These are phyloP conservation scores for Neomorphus geoffroyi DNA, from an alignment of 2,797 vertebrate genomes.

Conservation along the genomic window DNA sequence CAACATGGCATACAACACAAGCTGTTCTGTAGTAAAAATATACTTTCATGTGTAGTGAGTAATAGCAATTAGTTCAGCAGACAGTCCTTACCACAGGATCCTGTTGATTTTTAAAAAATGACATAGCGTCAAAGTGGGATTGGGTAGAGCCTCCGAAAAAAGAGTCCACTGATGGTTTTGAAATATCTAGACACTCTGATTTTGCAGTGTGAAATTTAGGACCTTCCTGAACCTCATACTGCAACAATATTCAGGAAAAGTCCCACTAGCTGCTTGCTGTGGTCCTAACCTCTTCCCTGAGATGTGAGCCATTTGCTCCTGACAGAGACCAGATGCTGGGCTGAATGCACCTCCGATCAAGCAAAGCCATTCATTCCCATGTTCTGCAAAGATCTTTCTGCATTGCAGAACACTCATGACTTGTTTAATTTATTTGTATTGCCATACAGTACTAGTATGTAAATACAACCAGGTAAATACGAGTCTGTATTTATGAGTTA, in stretches of 20 bases:
- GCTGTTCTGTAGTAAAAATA: not conserved
- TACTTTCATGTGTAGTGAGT: not conserved
- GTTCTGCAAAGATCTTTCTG: not conserved
- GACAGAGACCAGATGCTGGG: not conserved
- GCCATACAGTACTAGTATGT: too few relatives aligned
- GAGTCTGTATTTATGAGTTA: not conserved
- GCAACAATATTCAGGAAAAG: not conserved
- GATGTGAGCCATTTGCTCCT: not conserved
- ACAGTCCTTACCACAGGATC: accelerated
- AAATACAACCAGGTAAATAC: too few relatives aligned
- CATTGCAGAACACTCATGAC: not conserved
- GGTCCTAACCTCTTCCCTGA: not conserved
- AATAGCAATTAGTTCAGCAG: not conserved
- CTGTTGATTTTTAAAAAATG: not conserved
- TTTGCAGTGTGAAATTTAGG: not conserved
- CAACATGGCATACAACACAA: not conserved
- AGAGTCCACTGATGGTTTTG: not conserved
- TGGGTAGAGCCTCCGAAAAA: not conserved
- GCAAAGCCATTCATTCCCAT: accelerated
- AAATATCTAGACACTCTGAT: not conserved
- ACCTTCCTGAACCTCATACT: not conserved
- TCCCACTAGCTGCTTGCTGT: not conserved
- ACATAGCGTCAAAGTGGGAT: not conserved
- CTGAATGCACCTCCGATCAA: not conserved
- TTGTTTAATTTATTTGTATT: not conserved